Evolutionary conservation across 2,797 vertebrate species (phyloP).

Genomic region (Cetoscarus ocellatus): DNA sequence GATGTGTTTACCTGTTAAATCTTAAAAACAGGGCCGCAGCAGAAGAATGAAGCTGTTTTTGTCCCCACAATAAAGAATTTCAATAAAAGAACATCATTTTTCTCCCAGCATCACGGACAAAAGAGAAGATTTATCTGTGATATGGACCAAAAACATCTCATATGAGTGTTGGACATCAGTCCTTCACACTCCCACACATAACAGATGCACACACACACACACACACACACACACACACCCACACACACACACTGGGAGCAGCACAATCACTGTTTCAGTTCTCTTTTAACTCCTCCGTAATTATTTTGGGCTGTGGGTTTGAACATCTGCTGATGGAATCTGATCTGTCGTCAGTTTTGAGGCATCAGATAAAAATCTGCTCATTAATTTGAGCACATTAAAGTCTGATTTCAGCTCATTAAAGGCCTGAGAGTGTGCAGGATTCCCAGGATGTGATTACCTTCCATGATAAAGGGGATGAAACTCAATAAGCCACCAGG

Average conservation of each 20-base stretch:
- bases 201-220: slow-evolving; percentile 21
- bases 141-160: slow-evolving; percentile 22
- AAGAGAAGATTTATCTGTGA: not conserved
- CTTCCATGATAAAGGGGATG: not conserved
- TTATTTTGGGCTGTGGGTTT: slow-evolving; percentile 36
- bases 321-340: slow-evolving; percentile 37
- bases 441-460: not conserved
- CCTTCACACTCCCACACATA: slow-evolving; percentile 40
- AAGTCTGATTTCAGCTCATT: not conserved
- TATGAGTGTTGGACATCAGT: slow-evolving; percentile 29
- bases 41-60: not conserved
- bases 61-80: not conserved
- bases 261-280: slow-evolving; percentile 36
- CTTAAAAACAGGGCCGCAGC: not conserved
- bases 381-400: slow-evolving; percentile 24
- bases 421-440: not conserved
- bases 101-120: not conserved
- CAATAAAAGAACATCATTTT: not conserved
- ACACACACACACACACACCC: slow-evolving; percentile 7
- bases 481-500: too few species aligned
- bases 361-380: slow-evolving; percentile 29
- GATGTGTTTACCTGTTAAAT: not conserved
- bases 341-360: slow-evolving; percentile 16
- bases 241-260: slow-evolving; percentile 2
- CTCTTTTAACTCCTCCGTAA: slow-evolving; percentile 49